Base-by-base conservation (phyloP, 2,113 vertebrate genomes). In the Amazona guildingii region DNA sequence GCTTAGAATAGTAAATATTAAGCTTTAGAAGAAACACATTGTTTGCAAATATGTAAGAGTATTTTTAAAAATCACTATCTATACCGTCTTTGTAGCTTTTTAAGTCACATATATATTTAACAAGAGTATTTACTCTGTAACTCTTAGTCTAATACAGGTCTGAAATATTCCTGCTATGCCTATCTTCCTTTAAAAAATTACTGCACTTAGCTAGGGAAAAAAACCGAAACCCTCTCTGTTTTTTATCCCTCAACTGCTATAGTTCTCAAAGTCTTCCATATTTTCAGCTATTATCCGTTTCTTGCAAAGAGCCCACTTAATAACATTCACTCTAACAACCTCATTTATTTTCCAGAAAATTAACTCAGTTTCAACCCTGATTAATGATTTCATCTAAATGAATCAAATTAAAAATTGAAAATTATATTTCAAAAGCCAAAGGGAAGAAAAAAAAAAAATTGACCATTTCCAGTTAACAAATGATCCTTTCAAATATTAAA, bases 321-420 rank as follows among this genome's bases (percentile, higher is more conserved):
- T 99, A 99, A 99, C 98, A 97, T 98, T 98, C 98, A 98, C 98
- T 99, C 98, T 98, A 99, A 99, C 99, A 99, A 99, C 99, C 99
- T 99, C 99, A 99, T 99, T 99, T 99, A 99, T 99, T 99, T 99
- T 98, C 99, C 98, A 98, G 98, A 99, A 99, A 99, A 99, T 99
- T 99, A 99, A 99, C 99, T 99, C 99, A 99, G 99, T 99, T 99
- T 99, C 99, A 98, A 98, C 98, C 97, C 99, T 99, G 99, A 99
- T 99, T 99, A 99, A 99, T 99, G 99, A 99, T 99, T 99, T 99
- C 99, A 99, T 99, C 99, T 99, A 99, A 99, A 99, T 99, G 99
- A 99, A 99, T 99, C 99, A 99, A 99, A 99, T 99, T 99, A 99
- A 99, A 99, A 99, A 99, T 99, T 99, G 99, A 99, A 99, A 99